A percentile compares a stretch with the other conserved stretches of the same genome.
phyloP scores from a whole-genome alignment of 2,888 invertebrate genomes.

The Leucophora obtusa region DNA sequence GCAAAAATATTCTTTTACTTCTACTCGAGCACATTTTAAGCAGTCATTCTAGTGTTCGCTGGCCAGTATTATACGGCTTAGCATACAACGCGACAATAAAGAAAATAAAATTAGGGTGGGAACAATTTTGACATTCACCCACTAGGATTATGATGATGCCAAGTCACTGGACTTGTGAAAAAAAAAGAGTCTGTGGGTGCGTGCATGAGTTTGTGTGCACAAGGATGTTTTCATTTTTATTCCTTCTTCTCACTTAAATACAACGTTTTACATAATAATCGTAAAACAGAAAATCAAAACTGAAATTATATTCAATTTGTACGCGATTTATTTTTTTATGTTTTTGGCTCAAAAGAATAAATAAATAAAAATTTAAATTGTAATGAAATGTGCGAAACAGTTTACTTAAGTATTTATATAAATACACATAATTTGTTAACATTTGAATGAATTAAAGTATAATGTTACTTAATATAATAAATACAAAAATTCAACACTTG shows the following conservation, averaged over 20 bases:
- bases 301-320: conserved; percentile 77
- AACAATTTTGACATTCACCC: conserved; percentile 50
- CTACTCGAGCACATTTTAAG: conserved; percentile 35
- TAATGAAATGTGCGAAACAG: conserved; percentile 61
- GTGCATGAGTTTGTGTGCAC: background rate
- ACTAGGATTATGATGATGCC: conserved; percentile 46
- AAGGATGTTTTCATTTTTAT: conserved; percentile 31
- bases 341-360: conserved; percentile 45
- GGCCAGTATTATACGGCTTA: conserved; percentile 52
- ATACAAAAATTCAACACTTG: conserved; percentile 36
- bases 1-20: background rate
- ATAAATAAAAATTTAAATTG: conserved; percentile 40
- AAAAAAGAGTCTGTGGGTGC: conserved; percentile 21
- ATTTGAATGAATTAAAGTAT: conserved; percentile 72
- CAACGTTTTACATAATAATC: conserved; percentile 69
- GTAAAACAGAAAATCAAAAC: conserved; percentile 74
- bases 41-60: conserved; percentile 40
- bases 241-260: conserved; percentile 26
- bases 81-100: background rate
- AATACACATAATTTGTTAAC: conserved; percentile 74
- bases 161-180: conserved; percentile 52
- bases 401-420: conserved; percentile 70
- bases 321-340: conserved; percentile 74
- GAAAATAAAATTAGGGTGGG: conserved; percentile 58
- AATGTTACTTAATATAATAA: conserved; percentile 26